Base-by-base conservation (phyloP, 2,888 invertebrate species). In the Pollenia labialis region DNA sequence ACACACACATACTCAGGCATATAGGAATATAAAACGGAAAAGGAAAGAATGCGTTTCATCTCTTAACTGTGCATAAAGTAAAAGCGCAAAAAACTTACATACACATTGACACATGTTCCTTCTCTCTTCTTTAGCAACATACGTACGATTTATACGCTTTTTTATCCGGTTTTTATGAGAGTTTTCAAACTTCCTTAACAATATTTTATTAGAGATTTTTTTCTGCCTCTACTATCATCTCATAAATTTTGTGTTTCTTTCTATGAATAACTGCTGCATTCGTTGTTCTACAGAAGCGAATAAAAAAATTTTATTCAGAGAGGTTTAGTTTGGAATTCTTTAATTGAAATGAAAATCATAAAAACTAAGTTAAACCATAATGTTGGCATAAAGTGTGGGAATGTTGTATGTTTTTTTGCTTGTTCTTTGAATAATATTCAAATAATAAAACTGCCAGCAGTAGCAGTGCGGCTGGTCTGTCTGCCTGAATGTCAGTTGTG, bases 321-420 rank as follows among this genome's bases (percentile, higher is more conserved):
- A 81, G 72, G 52, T 77, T 72, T 66, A 75, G 58, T 77, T 77
- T 62, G 66, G 42, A 66, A 79, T 79, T 69, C 14, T 74, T 77
- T 74, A 81, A 85, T 85, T 85, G 77, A 85, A 85, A 81, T 74
- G 44, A 79, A 71, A 79, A 77, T 58, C 60, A 72, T 52, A 77
- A 72, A 72, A 76, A 69, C 52, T 18, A 76, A 68, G 62, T 80
- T 79, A 75, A 60, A 60, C 74, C 80, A 69, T 48, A 48, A 74
- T 50, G 79, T 32, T 69, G 46, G 58, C 23, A 44, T 64, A 48
- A 44, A 42, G 50, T 80, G 54, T 54, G 46, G 54, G n/a, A 54
- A 60, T 42, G 46, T 50, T 58, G 32, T 32, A 6, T 32, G 32
- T 32, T 54, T 46, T 18, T 54, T 44, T 56, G 3, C 11, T 62